Conservation (phyloP, 2,113 vertebrate species). For the Aramus guarauna region DNA sequence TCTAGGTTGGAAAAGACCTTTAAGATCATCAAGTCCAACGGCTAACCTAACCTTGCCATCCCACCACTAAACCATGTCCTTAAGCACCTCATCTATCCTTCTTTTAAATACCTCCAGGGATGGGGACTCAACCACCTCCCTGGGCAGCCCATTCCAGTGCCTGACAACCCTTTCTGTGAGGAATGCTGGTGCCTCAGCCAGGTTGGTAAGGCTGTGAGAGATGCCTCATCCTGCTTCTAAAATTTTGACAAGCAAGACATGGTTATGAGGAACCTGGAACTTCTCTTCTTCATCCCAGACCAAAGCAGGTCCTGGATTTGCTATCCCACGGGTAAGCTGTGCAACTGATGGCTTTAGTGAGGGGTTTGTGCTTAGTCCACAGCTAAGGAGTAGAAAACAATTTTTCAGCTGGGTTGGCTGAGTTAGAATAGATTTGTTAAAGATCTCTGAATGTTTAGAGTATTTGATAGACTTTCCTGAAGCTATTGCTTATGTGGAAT, state of each 20-base stretch:
- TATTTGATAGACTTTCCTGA: background rate
- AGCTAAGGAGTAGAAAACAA: background rate
- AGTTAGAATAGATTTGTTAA: background rate
- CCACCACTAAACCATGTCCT: too few species aligned
- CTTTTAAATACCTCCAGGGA: too few species aligned
- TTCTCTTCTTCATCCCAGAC: background rate
- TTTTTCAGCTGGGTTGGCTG: background rate
- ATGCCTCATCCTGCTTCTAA: background rate
- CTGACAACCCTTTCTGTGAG: too few species aligned
- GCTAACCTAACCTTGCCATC: too few species aligned
- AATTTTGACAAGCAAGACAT: background rate
- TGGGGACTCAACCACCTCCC: too few species aligned
- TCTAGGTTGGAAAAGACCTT: too few species aligned
- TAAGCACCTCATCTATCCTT: too few species aligned
- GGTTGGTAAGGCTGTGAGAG: background rate
- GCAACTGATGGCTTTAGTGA: background rate
- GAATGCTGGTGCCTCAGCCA: too few species aligned
- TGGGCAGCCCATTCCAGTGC: too few species aligned
- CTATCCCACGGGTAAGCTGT: background rate
- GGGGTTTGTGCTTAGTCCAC: background rate
- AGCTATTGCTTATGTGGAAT: background rate
- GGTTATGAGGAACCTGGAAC: background rate
- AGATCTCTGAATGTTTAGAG: background rate
- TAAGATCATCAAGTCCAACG: too few species aligned
- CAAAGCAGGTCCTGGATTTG: background rate